phyloP scores from a whole-genome alignment of 2,888 invertebrate species.

The Clusia tigrina region DNA sequence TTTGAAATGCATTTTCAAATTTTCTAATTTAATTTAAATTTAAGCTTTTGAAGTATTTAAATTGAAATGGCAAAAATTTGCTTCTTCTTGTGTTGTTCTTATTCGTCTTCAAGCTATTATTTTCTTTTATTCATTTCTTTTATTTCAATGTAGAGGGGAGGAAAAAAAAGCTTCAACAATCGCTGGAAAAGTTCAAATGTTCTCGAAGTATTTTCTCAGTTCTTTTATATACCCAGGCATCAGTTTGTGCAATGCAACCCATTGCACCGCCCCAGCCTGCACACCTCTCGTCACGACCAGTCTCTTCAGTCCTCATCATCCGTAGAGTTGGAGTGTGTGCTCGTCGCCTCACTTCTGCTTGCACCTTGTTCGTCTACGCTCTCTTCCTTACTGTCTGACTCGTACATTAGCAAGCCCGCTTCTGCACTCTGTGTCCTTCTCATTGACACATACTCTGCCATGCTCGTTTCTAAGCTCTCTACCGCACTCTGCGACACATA shows the following conservation, averaged over 20 bases:
- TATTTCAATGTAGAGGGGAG: conserved; percentile 7
- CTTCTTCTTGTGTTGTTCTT: conserved; percentile 32
- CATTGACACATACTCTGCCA: too few relatives aligned
- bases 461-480: too few relatives aligned
- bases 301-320: too few relatives aligned
- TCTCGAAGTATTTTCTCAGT: conserved; percentile 28
- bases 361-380: background rate
- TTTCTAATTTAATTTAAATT: conserved; percentile 25
- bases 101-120: conserved; percentile 26
- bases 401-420: too few relatives aligned
- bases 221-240: too few relatives aligned
- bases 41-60: background rate
- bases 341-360: conserved; percentile 3
- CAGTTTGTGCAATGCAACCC: too few relatives aligned
- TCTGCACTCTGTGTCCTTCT: too few relatives aligned
- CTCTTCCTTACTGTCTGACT: conserved; percentile 9
- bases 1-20: conserved; percentile 57
- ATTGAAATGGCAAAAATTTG: background rate
- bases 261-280: too few relatives aligned
- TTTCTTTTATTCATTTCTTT: too few relatives aligned
- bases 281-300: too few relatives aligned
- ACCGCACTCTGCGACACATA: too few relatives aligned
- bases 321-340: too few relatives aligned
- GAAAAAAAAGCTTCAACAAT: conserved; percentile 7
- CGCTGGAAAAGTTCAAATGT: conserved; percentile 26